Conservation (phyloP, 2,113 vertebrate genomes). For the Malaclemys terrapin region DNA sequence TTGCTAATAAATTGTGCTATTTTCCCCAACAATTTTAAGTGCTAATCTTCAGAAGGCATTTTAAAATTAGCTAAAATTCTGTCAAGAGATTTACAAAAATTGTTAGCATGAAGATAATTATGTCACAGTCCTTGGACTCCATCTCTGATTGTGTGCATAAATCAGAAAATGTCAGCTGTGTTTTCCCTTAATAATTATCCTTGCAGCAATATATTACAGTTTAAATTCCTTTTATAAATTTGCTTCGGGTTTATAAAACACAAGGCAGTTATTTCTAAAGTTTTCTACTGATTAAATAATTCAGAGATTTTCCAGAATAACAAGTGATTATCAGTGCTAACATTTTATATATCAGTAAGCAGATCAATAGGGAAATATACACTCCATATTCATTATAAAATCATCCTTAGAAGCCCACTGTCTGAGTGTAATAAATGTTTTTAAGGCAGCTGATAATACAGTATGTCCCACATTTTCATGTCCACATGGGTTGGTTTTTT, state of each 20-base stretch:
- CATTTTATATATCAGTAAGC: conserved; percentile 46
- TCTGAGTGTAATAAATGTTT: background rate
- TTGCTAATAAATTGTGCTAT: conserved; percentile 89
- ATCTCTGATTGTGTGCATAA: conserved; percentile 88
- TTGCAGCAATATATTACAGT: conserved; percentile 80
- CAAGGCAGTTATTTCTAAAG: conserved; percentile 76
- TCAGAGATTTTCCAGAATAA: conserved; percentile 60
- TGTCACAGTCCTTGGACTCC: conserved; percentile 87
- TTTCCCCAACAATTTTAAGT: conserved; percentile 88
- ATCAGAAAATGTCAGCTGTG: conserved; percentile 87
- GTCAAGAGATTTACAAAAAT: conserved; percentile 88
- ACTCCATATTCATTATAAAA: background rate
- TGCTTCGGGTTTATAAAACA: conserved; percentile 78
- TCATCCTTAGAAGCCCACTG: background rate
- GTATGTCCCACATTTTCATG: background rate
- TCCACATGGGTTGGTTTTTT: background rate
- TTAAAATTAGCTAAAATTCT: conserved; percentile 90
- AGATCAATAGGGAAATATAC: conserved; percentile 49
- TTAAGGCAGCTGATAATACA: conserved; percentile 2
- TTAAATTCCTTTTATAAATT: conserved; percentile 78
- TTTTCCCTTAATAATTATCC: conserved; percentile 86
- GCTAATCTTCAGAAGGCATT: conserved; percentile 86
- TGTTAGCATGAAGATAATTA: conserved; percentile 88
- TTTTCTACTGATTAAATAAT: conserved; percentile 79
- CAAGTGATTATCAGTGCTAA: conserved; percentile 59